Conservation (phyloP, 2,888 invertebrate genomes). For the Drosophila paranaensis region DNA sequence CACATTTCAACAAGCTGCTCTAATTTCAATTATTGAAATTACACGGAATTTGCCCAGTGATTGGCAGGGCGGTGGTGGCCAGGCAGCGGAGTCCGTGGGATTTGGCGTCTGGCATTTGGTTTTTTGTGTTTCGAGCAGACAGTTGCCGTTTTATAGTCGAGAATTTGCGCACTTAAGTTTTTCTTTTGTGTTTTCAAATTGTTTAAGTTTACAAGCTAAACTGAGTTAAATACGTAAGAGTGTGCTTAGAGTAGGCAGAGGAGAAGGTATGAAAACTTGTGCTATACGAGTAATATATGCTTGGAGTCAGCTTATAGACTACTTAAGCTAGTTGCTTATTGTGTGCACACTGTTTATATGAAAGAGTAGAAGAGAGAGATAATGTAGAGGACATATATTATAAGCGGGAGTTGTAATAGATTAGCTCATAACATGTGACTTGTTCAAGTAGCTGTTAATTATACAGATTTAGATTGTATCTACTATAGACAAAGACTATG, state of each 20-base stretch:
- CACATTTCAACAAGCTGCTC: conserved; percentile 15
- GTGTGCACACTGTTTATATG: too few species aligned
- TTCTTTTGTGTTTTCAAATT: neutral
- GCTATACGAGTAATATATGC: neutral
- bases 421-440: neutral
- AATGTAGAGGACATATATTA: too few species aligned
- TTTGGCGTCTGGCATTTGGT: conserved; percentile 14
- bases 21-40: conserved; percentile 66
- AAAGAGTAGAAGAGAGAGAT: neutral
- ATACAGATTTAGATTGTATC: neutral
- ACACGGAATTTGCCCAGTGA: conserved; percentile 16
- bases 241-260: neutral
- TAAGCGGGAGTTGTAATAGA: neutral
- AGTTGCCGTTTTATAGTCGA: conserved; percentile 21
- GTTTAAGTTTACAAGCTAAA: neutral
- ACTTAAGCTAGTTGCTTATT: neutral
- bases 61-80: neutral
- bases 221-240: neutral
- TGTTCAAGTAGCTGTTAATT: neutral
- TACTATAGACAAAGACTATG: neutral
- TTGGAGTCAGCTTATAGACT: neutral
- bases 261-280: neutral
- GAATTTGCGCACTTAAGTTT: conserved; percentile 1
- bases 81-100: neutral
- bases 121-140: neutral